Conservation (phyloP, 2,888 invertebrate species). For the Petrophora chlorosata region DNA sequence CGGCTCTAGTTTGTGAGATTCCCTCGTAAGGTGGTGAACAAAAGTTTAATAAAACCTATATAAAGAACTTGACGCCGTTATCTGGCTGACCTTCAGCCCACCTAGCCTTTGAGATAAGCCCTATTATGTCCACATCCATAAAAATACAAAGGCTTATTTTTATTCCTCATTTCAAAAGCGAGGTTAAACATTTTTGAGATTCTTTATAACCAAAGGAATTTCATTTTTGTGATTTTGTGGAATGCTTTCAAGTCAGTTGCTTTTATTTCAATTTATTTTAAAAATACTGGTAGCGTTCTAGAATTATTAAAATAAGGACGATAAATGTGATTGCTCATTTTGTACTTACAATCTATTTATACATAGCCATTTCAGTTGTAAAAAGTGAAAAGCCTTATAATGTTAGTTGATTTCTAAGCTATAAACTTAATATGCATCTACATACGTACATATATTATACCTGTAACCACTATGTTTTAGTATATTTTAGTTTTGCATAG, state of each 20-base stretch:
- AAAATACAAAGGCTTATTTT: constrained; percentile 24
- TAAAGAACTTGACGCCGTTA: constrained; percentile 6
- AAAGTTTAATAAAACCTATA: constrained; percentile 5
- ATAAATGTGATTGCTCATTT: too few relatives aligned
- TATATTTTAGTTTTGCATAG: too few relatives aligned
- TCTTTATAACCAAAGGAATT: constrained; percentile 12
- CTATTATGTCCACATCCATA: constrained; percentile 19
- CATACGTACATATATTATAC: too few relatives aligned
- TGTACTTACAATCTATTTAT: too few relatives aligned
- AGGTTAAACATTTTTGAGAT: constrained; percentile 13
- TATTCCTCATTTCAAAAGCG: constrained; percentile 9
- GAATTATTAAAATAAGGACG: too few relatives aligned
- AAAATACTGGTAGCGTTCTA: too few relatives aligned
- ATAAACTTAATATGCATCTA: too few relatives aligned
- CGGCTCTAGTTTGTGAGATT: background rate
- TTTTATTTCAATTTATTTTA: too few relatives aligned
- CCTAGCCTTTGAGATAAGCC: constrained; percentile 21
- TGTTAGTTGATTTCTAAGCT: too few relatives aligned
- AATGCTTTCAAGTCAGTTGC: constrained; percentile 13
- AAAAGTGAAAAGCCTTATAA: too few relatives aligned
- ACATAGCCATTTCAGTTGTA: too few relatives aligned
- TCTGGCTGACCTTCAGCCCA: constrained; percentile 20
- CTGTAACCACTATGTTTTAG: too few relatives aligned
- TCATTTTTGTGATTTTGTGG: constrained; percentile 11
- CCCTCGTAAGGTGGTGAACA: background rate